Evolutionary conservation across 1,140 invertebrate species (phyloP).

Genomic region (Littorina saxatilis): DNA sequence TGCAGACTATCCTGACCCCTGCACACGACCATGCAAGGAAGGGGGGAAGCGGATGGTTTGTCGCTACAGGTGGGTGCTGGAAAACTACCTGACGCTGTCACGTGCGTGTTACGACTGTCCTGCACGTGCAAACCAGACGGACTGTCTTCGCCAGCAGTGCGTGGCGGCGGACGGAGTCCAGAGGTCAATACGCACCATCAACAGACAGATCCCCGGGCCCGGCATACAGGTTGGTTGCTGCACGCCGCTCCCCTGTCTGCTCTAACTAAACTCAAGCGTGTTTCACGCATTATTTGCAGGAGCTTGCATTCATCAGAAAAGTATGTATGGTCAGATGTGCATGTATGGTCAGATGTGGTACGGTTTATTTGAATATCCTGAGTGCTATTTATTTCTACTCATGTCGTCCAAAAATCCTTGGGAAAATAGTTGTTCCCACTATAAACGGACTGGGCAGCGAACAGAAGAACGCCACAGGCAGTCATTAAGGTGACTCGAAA

Average conservation of each 20-base stretch:
- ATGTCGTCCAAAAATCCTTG: background rate
- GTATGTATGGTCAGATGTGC: slow-evolving; percentile 62
- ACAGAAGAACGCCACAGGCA: background rate
- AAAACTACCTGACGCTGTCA: slow-evolving; percentile 39
- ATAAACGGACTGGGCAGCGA: background rate
- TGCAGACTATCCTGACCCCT: slow-evolving; percentile 34
- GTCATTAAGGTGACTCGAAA: background rate
- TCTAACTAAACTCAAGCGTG: slow-evolving; percentile 86
- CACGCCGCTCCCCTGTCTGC: slow-evolving; percentile 73
- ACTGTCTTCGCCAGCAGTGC: slow-evolving; percentile 88
- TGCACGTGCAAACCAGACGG: slow-evolving; percentile 82
- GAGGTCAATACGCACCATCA: slow-evolving; percentile 85
- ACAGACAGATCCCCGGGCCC: slow-evolving; percentile 91
- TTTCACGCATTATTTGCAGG: slow-evolving; percentile 86
- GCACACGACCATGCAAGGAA: slow-evolving; percentile 26
- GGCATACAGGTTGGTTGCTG: slow-evolving; percentile 81
- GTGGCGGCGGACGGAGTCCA: slow-evolving; percentile 87
- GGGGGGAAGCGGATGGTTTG: slow-evolving; percentile 30
- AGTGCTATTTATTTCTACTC: background rate
- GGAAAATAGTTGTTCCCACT: background rate
- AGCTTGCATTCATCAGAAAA: slow-evolving; percentile 90
- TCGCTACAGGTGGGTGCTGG: slow-evolving; percentile 38
- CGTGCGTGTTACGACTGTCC: slow-evolving; percentile 91
- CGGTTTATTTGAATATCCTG: background rate
- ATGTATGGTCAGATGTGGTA: background rate